Evolutionary conservation across 1,140 invertebrate genomes (phyloP).

Genomic region (Periplaneta americana): DNA sequence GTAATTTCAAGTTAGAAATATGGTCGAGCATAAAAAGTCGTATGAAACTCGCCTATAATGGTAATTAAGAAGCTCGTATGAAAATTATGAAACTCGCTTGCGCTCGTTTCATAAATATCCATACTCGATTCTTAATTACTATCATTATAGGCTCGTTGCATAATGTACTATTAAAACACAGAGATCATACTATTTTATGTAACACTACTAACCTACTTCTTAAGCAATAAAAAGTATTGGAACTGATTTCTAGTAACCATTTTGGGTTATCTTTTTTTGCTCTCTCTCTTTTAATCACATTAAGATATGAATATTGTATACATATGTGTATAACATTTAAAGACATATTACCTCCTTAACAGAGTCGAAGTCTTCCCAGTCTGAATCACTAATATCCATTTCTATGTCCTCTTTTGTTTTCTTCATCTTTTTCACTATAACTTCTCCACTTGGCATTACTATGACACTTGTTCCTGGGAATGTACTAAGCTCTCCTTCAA

Average conservation of each 20-base stretch:
- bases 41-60: no score
- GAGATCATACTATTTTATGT: background rate
- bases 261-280: no score
- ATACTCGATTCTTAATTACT: no score
- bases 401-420: conserved; percentile 24
- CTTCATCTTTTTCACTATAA: conserved; percentile 31
- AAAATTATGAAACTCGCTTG: no score
- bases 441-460: conserved; percentile 48
- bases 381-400: background rate
- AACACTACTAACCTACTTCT: background rate
- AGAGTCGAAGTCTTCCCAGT: background rate
- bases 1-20: no score
- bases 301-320: background rate
- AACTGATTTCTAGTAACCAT: background rate
- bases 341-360: background rate
- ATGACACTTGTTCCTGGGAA: conserved; percentile 35
- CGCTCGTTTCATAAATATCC: no score
- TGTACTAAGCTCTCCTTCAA: conserved; percentile 53
- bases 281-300: background rate
- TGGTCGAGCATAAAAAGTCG: no score
- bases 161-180: background rate
- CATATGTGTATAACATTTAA: background rate
- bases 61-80: no score
- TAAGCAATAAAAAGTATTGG: background rate
- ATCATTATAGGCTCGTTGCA: no score